Base-by-base conservation (phyloP, 2,797 vertebrate species). In the Allobates femoralis region DNA sequence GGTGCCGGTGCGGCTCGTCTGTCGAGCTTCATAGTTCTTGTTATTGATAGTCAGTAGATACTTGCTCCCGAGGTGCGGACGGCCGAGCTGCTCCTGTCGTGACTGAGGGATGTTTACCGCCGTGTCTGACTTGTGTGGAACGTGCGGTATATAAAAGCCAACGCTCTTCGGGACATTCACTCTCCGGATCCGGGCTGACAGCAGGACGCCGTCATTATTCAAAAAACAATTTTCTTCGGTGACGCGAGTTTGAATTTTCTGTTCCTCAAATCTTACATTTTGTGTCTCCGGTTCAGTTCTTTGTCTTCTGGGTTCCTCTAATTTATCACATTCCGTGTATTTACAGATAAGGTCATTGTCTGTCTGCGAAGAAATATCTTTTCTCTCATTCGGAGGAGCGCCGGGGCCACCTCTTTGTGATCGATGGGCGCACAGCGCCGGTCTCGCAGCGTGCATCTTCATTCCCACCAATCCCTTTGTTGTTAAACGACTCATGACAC, bases 81-180 rank as follows among this genome's bases (percentile, higher is more conserved):
- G 86, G 77, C 88, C 30, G 82, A 87, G 67, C 41, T 62, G 82
- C 56, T 85, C 89, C 74, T 88, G 79, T 4, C 82, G 81, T 15
- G 83, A 53, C 73, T 66, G 89, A 81, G 91, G 89, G 18, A 56
- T 62, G 32, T 83, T 69, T 41, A 88, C 86, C 62, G 14, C 81
- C 41, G 30, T 88, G 89, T 88, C 84, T 5, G 85, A 28, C 14
- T n/a, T 78, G n/a, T 90, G 88, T 85, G 78, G 64, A 41, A 87
- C 76, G 73, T 90, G 89, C 62, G 92, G 89, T 85, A 94, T 82
- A 78, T 94, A 91, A 90, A 96, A 96, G 0, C 90, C 94, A n/a
- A 96, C 94, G 4, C 88, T 94, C 88, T 93, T 95, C 62, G 92
- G 89, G 69, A 88, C 67, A 88, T 79, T 83, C n/a, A 66, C 78